Conservation (phyloP, 1,140 invertebrate species). For the Archivesica marissinica region DNA sequence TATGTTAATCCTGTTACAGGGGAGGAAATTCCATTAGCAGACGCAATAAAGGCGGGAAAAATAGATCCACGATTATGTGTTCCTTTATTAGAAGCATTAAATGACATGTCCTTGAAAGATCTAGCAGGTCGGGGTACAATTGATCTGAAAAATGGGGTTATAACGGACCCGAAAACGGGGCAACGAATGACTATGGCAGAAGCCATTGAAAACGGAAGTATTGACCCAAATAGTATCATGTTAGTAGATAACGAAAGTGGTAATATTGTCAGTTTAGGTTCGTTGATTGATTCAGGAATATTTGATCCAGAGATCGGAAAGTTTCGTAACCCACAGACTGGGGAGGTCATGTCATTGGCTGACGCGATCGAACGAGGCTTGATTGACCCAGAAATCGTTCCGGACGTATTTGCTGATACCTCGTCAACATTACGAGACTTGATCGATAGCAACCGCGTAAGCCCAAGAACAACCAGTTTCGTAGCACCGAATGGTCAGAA, state of each 20-base stretch:
- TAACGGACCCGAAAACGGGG: constrained; percentile 68
- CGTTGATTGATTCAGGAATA: constrained; percentile 71
- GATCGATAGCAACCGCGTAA: constrained; percentile 78
- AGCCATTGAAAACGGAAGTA: constrained; percentile 74
- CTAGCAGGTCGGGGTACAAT: constrained; percentile 90
- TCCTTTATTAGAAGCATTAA: constrained; percentile 87
- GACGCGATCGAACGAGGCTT: constrained; percentile 92
- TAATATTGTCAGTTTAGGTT: constrained; percentile 73
- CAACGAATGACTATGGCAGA: constrained; percentile 85
- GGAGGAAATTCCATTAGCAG: constrained; percentile 68
- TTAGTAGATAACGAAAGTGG: constrained; percentile 76
- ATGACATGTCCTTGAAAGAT: constrained; percentile 87
- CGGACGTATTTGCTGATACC: constrained; percentile 75
- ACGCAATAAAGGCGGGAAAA: constrained; percentile 73
- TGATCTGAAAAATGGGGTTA: constrained; percentile 73
- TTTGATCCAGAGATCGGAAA: constrained; percentile 90
- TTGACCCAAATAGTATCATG: constrained; percentile 76
- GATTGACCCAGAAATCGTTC: constrained; percentile 83
- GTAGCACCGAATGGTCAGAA: constrained; percentile 76
- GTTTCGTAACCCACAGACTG: constrained; percentile 89
- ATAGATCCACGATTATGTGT: constrained; percentile 84
- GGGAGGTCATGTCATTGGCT: constrained; percentile 89
- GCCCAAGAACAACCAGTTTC: constrained; percentile 78
- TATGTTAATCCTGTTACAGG: constrained; percentile 69
- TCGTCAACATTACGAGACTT: constrained; percentile 76